Evolutionary conservation across 2,797 vertebrate species (phyloP).

Genomic region (Balearica regulorum): DNA sequence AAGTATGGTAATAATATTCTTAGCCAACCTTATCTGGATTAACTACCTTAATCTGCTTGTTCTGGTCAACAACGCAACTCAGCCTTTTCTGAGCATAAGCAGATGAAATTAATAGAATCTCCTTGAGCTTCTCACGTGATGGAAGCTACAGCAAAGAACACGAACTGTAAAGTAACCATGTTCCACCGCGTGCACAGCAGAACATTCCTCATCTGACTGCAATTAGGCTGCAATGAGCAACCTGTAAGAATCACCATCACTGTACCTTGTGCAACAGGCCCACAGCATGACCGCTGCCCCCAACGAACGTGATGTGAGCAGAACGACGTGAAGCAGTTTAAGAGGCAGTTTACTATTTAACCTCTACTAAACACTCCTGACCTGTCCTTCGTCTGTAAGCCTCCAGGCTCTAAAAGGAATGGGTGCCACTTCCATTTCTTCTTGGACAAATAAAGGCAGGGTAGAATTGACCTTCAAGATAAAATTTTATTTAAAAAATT

Average conservation of each 20-base stretch:
- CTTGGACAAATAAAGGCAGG: neutral
- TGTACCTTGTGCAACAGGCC: neutral
- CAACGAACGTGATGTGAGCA: neutral
- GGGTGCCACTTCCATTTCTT: neutral
- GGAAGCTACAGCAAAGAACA: neutral
- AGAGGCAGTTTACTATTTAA: neutral
- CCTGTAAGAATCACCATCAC: neutral
- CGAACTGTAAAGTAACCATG: rapidly evolving
- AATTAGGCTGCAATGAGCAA: neutral
- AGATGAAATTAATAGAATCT: constrained; percentile 19
- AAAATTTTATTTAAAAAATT: constrained; percentile 71
- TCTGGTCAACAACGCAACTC: constrained; percentile 20
- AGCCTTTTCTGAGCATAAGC: constrained; percentile 25
- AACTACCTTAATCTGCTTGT: constrained; percentile 37
- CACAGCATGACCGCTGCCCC: neutral
- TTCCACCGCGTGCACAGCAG: neutral
- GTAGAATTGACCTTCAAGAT: constrained; percentile 3
- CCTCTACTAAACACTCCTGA: neutral
- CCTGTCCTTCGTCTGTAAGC: neutral
- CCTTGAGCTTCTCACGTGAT: neutral
- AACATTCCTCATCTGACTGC: neutral
- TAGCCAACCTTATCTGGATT: constrained; percentile 8
- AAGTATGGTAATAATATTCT: neutral
- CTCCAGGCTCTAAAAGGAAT: neutral
- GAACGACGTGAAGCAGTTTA: neutral